Conservation (phyloP, 1,140 invertebrate species). For the Cherax destructor region DNA sequence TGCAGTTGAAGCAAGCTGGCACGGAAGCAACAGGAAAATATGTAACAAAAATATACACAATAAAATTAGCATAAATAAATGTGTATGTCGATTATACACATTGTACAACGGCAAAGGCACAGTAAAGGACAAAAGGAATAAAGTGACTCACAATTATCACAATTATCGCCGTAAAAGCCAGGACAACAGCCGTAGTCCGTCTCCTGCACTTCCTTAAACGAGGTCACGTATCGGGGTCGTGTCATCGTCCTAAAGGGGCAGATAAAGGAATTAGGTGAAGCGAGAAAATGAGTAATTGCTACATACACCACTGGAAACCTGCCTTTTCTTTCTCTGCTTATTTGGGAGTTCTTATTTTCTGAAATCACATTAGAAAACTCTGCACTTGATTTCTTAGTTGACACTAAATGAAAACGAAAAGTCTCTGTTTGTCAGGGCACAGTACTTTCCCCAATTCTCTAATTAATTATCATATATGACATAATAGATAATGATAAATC, state of each 20-base stretch:
- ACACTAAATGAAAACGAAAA: too few species aligned
- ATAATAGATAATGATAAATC: too few species aligned
- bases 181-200: slow-evolving; percentile 70
- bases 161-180: slow-evolving; percentile 68
- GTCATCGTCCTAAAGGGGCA: slow-evolving; percentile 60
- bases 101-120: neutral
- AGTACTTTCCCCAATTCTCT: too few species aligned
- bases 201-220: slow-evolving; percentile 67
- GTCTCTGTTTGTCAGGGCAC: too few species aligned
- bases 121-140: neutral
- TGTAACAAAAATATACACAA: neutral
- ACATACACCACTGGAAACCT: too few species aligned
- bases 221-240: slow-evolving; percentile 53
- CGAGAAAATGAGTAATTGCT: too few species aligned
- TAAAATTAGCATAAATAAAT: neutral
- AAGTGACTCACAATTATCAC: slow-evolving; percentile 57
- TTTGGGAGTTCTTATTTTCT: too few species aligned
- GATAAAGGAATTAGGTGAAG: neutral
- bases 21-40: neutral
- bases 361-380: too few species aligned
- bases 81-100: neutral
- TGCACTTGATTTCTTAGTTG: too few species aligned
- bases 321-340: too few species aligned
- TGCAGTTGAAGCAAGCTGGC: slow-evolving; percentile 71
- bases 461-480: too few species aligned